Conservation (phyloP, 2,113 vertebrate genomes). For the Vulpes ferrilata region DNA sequence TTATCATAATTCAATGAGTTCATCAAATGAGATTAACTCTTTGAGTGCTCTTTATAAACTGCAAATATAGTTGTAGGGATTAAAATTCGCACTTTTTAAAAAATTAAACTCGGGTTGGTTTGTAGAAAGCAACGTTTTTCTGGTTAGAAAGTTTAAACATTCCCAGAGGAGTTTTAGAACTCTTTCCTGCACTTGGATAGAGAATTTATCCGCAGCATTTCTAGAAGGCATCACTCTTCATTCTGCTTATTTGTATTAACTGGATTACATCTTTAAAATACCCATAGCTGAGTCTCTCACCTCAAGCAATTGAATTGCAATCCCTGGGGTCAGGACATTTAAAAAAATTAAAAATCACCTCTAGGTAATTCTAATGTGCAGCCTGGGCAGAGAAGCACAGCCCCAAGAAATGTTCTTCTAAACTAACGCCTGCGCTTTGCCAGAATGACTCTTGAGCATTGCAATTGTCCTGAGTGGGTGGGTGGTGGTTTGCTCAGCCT, state of each 20-base stretch:
- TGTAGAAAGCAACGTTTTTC: conserved; percentile 2
- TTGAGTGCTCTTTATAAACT: conserved; percentile 2
- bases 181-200: not conserved
- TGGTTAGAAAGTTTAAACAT: not conserved
- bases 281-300: not conserved
- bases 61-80: not conserved
- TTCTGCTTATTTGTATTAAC: not conserved
- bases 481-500: not conserved
- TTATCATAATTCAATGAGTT: conserved; percentile 34
- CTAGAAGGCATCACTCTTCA: not conserved
- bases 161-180: not conserved
- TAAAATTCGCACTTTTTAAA: not conserved
- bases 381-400: not conserved
- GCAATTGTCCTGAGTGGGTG: not conserved
- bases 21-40: conserved; percentile 14
- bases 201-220: not conserved
- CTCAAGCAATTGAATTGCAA: not conserved
- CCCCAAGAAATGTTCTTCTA: not conserved
- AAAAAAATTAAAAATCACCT: not conserved
- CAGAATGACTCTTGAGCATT: not conserved
- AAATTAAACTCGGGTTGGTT: not conserved
- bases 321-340: not conserved
- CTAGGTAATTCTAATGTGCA: not conserved
- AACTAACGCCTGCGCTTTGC: not conserved
- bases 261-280: not conserved